These are phyloP conservation scores for Delichon dasypus DNA, from an alignment of 2,797 vertebrate genomes.

Conservation along the genomic window DNA sequence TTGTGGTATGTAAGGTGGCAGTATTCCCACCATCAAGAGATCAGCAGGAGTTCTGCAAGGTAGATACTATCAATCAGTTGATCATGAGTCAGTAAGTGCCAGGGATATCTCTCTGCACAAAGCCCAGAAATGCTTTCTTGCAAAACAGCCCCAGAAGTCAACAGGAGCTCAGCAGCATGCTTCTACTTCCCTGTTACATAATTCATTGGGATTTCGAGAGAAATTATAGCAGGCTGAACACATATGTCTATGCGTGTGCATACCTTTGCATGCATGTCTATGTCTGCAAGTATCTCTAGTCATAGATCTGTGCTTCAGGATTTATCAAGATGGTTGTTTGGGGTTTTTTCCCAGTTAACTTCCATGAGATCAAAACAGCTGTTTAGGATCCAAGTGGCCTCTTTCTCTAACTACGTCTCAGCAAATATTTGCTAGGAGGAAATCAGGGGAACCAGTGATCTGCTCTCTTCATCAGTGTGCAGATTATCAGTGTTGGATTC, in stretches of 20 bases:
- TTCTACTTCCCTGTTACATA: background rate
- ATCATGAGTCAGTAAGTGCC: background rate
- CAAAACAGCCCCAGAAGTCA: background rate
- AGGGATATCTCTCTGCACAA: background rate
- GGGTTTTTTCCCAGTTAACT: accelerated
- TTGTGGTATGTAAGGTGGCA: background rate
- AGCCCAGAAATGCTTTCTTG: background rate
- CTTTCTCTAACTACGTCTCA: background rate
- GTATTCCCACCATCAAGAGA: background rate
- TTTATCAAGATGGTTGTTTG: background rate
- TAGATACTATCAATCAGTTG: background rate
- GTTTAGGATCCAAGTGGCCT: background rate
- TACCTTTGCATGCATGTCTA: background rate
- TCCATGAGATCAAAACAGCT: background rate
- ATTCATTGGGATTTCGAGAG: background rate
- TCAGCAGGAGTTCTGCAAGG: background rate
- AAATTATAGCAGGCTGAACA: background rate
- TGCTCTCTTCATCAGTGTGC: background rate
- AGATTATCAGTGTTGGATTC: background rate
- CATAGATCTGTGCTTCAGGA: background rate
- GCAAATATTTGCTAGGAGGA: background rate
- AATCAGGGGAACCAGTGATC: background rate
- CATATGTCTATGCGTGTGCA: accelerated
- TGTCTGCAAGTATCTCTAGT: background rate
- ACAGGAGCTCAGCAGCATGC: background rate